Evolutionary conservation across 2,113 vertebrate genomes (phyloP).

Genomic region (Chloebia gouldiae): DNA sequence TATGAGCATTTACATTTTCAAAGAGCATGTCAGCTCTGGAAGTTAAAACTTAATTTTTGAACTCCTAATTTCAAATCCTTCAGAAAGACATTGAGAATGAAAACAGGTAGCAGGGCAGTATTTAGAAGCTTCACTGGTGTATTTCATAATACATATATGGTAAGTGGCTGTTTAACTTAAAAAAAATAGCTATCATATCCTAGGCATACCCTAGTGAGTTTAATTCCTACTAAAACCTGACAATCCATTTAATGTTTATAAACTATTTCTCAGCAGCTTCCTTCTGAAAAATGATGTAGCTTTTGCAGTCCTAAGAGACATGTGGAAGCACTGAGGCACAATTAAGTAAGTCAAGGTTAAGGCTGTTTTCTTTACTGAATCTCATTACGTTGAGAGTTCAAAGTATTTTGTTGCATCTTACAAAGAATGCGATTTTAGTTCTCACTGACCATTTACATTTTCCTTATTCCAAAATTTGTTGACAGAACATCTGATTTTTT

Average conservation of each 20-base stretch:
- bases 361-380: not conserved
- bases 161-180: not conserved
- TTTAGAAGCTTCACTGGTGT: not conserved
- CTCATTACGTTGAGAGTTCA: not conserved
- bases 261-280: not conserved
- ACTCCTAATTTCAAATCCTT: not conserved
- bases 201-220: not conserved
- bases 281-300: not conserved
- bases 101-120: not conserved
- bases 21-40: not conserved
- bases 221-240: not conserved
- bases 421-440: not conserved
- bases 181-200: not conserved
- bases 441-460: not conserved
- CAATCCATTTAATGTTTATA: not conserved
- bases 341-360: not conserved
- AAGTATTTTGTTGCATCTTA: not conserved
- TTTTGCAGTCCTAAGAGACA: not conserved
- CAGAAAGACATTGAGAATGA: not conserved
- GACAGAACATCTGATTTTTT: not conserved
- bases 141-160: not conserved
- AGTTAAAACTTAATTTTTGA: not conserved
- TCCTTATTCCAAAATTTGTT: not conserved
- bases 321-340: not conserved
- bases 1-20: not conserved